Evolutionary conservation across 2,888 invertebrate species (phyloP).

Genomic region (Lithosia quadra): DNA sequence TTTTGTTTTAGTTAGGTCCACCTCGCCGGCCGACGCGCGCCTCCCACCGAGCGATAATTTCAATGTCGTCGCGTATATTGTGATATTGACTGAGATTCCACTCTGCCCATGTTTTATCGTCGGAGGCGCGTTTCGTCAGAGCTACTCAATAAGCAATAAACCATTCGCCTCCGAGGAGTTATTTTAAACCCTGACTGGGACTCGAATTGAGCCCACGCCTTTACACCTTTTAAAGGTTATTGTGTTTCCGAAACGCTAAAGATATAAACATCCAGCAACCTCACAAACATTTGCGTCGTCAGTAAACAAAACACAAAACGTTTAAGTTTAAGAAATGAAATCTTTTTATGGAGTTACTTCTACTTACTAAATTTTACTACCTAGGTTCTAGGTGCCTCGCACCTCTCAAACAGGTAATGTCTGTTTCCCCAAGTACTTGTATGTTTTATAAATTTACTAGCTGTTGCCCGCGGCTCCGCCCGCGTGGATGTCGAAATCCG

Average conservation of each 20-base stretch:
- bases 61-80: slow-evolving; percentile 83
- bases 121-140: slow-evolving; percentile 82
- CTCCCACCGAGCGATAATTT: slow-evolving; percentile 85
- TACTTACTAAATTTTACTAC: not conserved
- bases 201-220: slow-evolving; percentile 79
- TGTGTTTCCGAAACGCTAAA: slow-evolving; percentile 81
- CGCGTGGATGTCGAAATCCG: too few relatives aligned
- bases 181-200: slow-evolving; percentile 80
- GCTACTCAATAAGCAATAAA: slow-evolving; percentile 87
- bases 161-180: slow-evolving; percentile 85
- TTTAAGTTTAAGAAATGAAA: slow-evolving; percentile 23
- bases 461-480: too few relatives aligned
- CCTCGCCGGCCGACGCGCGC: slow-evolving; percentile 70
- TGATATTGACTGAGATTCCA: slow-evolving; percentile 85
- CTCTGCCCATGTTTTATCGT: slow-evolving; percentile 80
- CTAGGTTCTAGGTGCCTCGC: not conserved
- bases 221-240: slow-evolving; percentile 86
- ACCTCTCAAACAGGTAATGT: not conserved
- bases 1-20: slow-evolving; percentile 79
- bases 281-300: slow-evolving; percentile 54
- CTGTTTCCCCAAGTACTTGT: not conserved
- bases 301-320: slow-evolving; percentile 41
- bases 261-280: slow-evolving; percentile 60
- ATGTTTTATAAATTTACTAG: not conserved
- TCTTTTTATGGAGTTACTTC: slow-evolving; percentile 12